Conservation (phyloP, 2,888 invertebrate genomes). For the Ischnura elegans region DNA sequence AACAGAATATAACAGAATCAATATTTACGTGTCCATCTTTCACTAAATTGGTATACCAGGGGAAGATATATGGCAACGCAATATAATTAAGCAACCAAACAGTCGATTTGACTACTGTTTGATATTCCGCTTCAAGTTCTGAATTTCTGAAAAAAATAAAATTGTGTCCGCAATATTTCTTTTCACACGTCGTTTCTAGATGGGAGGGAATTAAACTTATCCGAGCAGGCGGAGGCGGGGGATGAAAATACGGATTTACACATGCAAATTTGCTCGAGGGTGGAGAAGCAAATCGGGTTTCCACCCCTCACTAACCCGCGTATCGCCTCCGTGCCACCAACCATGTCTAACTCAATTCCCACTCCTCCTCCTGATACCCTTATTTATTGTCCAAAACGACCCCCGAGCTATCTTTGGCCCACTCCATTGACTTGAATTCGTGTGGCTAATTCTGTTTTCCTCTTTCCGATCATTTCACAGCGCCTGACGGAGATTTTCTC, state of each 20-base stretch:
- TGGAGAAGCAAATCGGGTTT: background rate
- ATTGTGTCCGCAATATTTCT: background rate
- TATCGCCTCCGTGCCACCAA: background rate
- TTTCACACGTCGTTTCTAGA: background rate
- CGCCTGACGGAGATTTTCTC: background rate
- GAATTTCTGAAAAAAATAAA: background rate
- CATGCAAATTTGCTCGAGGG: background rate
- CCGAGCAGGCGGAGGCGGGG: background rate
- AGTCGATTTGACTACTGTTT: background rate
- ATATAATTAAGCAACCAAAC: background rate
- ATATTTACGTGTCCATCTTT: background rate
- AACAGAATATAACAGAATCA: background rate
- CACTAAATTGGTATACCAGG: background rate
- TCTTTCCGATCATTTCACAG: background rate
- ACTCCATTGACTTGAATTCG: background rate
- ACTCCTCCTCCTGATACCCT: background rate
- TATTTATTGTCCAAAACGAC: conserved; percentile 30
- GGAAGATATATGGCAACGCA: background rate
- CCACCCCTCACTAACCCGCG: background rate
- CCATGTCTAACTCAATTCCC: background rate
- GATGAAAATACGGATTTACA: conserved; percentile 15
- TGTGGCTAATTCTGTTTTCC: conserved; percentile 15
- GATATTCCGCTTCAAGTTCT: background rate
- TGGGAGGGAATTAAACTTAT: background rate
- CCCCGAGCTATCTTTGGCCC: background rate